Evolutionary conservation across 2,797 vertebrate species (phyloP).

Genomic region (Acanthis flammea): DNA sequence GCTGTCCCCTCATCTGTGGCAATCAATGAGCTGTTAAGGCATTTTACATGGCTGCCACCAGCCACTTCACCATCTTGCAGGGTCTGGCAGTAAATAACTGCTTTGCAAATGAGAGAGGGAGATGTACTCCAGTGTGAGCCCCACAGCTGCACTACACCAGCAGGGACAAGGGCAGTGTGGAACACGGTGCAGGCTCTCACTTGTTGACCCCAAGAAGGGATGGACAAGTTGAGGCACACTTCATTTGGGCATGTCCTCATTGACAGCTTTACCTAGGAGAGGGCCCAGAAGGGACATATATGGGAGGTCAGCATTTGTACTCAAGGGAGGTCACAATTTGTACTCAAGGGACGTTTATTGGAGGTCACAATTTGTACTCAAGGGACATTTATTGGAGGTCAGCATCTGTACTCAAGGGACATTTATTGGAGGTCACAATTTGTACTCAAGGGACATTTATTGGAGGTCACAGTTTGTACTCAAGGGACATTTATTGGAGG

Average conservation of each 20-base stretch:
- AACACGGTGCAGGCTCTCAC: background rate
- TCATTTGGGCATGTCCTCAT: background rate
- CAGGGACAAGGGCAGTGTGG: fast-evolving
- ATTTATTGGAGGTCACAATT: too few species aligned
- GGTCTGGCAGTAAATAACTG: constrained; percentile 1
- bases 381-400: background rate
- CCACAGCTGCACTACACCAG: background rate
- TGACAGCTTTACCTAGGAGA: background rate
- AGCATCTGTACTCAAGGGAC: background rate
- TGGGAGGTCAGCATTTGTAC: too few species aligned
- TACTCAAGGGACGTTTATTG: background rate
- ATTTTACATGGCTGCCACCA: background rate
- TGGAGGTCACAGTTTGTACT: background rate
- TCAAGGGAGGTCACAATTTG: background rate
- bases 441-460: background rate
- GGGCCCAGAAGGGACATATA: background rate
- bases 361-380: too few species aligned
- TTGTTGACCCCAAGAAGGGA: background rate
- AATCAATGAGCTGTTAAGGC: constrained; percentile 53
- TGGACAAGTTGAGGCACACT: background rate
- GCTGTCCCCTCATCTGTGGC: constrained; percentile 44
- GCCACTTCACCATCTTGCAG: background rate
- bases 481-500: too few species aligned
- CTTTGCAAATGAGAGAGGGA: background rate
- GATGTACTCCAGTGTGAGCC: background rate